A percentile compares a stretch with the other conserved stretches of the same genome.
Conservation (phyloP, 2,113 vertebrate genomes). For the Meleagris gallopavo region DNA sequence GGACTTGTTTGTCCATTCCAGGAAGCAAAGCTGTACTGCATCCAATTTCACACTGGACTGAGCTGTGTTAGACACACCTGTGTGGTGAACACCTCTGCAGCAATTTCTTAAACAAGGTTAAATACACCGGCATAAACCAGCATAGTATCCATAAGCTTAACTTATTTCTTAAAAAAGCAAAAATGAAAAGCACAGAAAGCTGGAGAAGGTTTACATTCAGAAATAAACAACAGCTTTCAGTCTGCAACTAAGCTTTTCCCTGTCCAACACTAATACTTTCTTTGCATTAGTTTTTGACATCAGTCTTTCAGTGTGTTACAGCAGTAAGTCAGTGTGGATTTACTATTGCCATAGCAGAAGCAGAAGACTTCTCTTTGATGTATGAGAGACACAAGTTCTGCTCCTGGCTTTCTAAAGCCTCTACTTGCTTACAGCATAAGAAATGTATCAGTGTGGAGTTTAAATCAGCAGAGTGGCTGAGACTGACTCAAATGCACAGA, state of each 20-base stretch:
- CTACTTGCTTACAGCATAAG: conserved; percentile 26
- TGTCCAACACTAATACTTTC: background rate
- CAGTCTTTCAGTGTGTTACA: background rate
- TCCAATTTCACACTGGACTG: background rate
- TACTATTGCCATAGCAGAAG: background rate
- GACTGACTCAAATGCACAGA: conserved; percentile 24
- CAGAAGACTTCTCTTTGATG: background rate
- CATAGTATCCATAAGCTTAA: background rate
- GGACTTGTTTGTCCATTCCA: background rate
- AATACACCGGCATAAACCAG: background rate
- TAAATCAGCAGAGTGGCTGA: conserved; percentile 23
- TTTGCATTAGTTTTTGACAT: background rate
- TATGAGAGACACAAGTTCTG: background rate
- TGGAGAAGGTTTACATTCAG: background rate
- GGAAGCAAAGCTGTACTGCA: background rate
- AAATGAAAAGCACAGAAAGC: background rate
- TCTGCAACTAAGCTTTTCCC: background rate
- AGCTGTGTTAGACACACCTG: background rate
- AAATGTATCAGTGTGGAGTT: background rate
- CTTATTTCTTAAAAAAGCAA: background rate
- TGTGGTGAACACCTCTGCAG: background rate
- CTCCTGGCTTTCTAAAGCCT: background rate
- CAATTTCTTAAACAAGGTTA: background rate
- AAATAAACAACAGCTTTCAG: background rate
- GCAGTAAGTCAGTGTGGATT: background rate